phyloP scores from a whole-genome alignment of 2,888 invertebrate genomes.

The Temnothorax ravouxi region DNA sequence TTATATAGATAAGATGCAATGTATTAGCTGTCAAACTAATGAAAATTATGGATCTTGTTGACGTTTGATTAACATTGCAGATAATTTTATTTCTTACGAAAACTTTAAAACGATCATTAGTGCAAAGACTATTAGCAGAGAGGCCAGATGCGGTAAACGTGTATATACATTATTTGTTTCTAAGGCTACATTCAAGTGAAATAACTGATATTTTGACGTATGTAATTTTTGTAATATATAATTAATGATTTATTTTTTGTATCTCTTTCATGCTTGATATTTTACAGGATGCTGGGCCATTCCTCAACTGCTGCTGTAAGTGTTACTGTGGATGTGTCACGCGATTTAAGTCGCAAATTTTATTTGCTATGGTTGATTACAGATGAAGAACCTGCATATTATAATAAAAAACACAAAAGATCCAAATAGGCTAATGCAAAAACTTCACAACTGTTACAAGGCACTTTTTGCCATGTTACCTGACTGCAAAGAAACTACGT shows the following conservation, averaged over 20 bases:
- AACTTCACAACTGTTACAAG: slow-evolving; percentile 82
- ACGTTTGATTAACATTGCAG: slow-evolving; percentile 85
- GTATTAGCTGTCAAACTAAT: neutral
- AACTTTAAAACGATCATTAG: slow-evolving; percentile 91
- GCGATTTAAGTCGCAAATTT: slow-evolving; percentile 76
- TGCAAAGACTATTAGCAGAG: slow-evolving; percentile 90
- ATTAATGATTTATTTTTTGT: neutral
- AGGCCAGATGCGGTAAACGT: slow-evolving; percentile 91
- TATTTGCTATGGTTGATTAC: slow-evolving; percentile 60
- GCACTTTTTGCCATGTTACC: slow-evolving; percentile 81
- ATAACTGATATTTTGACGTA: slow-evolving; percentile 92
- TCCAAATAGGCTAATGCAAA: slow-evolving; percentile 81
- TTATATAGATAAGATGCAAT: neutral
- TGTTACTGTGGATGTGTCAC: slow-evolving; percentile 75
- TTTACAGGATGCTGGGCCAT: slow-evolving; percentile 90
- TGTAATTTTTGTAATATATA: slow-evolving; percentile 80
- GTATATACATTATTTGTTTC: slow-evolving; percentile 92
- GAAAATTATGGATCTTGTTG: neutral
- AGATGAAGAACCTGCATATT: slow-evolving; percentile 83
- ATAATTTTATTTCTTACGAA: slow-evolving; percentile 92
- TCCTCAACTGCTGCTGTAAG: slow-evolving; percentile 90
- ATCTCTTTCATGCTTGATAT: slow-evolving; percentile 48
- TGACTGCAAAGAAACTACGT: slow-evolving; percentile 83
- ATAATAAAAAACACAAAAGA: slow-evolving; percentile 82
- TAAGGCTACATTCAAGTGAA: slow-evolving; percentile 90